Percentiles rank a stretch among this genome's conserved stretches.
phyloP scores from a whole-genome alignment of 23 tunicate genomes.

The Botrylloides violaceus region DNA sequence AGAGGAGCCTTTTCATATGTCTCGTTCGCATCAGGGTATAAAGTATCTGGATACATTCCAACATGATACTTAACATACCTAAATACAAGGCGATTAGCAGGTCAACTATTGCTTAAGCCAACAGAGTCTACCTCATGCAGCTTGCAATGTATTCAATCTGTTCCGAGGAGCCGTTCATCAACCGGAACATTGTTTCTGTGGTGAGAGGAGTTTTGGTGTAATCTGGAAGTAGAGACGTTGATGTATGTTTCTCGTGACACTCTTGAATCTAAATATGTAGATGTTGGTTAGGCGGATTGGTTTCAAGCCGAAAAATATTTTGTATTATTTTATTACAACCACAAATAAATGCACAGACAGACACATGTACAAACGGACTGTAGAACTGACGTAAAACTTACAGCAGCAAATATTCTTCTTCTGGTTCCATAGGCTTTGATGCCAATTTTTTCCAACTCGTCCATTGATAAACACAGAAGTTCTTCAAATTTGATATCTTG shows the following conservation, averaged over 20 bases:
- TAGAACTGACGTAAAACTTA: no score
- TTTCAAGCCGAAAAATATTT: no score
- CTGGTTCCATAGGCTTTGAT: constrained; percentile 52
- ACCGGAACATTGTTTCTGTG: background rate
- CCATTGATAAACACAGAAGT: constrained; percentile 44
- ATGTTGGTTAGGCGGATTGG: no score
- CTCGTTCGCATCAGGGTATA: background rate
- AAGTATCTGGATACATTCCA: constrained; percentile 17
- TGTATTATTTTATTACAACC: no score
- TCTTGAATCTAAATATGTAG: background rate
- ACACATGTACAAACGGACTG: no score
- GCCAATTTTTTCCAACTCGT: constrained; percentile 61
- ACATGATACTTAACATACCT: constrained; percentile 19
- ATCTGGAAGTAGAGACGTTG: background rate
- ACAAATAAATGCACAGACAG: no score
- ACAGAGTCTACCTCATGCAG: constrained; percentile 10
- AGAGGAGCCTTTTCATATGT: constrained; percentile 16
- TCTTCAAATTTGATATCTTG: constrained; percentile 75
- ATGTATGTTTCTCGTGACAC: constrained; percentile 13
- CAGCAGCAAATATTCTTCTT: constrained; percentile 65
- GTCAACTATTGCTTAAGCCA: background rate
- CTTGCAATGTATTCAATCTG: constrained; percentile 3
- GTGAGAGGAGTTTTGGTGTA: constrained; percentile 13
- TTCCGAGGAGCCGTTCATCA: constrained; percentile 11
- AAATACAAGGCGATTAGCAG: background rate